phyloP scores from a whole-genome alignment of 2,888 invertebrate species.

The Lagria hirta region DNA sequence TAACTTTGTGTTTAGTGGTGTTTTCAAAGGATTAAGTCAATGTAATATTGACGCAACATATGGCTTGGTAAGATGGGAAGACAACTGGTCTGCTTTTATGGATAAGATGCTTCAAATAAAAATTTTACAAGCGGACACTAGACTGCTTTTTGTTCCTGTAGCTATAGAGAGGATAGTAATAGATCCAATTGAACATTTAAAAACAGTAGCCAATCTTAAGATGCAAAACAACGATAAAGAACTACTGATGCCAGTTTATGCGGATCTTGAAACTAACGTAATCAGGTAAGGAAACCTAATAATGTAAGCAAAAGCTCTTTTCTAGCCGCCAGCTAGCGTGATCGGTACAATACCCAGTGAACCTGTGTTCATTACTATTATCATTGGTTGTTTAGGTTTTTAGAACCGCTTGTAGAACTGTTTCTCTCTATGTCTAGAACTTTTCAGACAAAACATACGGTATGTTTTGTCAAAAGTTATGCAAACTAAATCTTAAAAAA shows the following conservation, averaged over 20 bases:
- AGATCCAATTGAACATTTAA: conserved; percentile 64
- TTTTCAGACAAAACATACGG: no score
- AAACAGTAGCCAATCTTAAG: conserved; percentile 50
- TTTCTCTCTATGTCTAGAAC: no score
- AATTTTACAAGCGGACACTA: conserved; percentile 67
- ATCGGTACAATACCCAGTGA: no score
- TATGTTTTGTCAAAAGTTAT: no score
- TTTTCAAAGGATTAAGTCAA: conserved; percentile 34
- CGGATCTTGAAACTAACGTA: conserved; percentile 35
- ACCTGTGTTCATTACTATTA: no score
- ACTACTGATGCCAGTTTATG: conserved; percentile 40
- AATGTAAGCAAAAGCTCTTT: not conserved
- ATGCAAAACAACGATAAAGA: no score
- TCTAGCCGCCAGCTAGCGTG: no score
- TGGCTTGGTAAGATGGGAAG: conserved; percentile 67
- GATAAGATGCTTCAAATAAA: conserved; percentile 86
- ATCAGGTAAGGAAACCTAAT: conserved; percentile 19
- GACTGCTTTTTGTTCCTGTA: conserved; percentile 74
- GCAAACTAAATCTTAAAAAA: no score
- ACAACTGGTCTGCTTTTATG: conserved; percentile 86
- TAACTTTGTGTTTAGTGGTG: no score
- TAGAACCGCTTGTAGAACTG: no score
- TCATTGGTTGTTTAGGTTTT: no score
- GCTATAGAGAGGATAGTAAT: conserved; percentile 71
- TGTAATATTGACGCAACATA: conserved; percentile 46